A percentile compares a stretch with the other conserved stretches of the same genome.
phyloP scores from a whole-genome alignment of 2,888 invertebrate species.

The Brassicogethes aeneus region DNA sequence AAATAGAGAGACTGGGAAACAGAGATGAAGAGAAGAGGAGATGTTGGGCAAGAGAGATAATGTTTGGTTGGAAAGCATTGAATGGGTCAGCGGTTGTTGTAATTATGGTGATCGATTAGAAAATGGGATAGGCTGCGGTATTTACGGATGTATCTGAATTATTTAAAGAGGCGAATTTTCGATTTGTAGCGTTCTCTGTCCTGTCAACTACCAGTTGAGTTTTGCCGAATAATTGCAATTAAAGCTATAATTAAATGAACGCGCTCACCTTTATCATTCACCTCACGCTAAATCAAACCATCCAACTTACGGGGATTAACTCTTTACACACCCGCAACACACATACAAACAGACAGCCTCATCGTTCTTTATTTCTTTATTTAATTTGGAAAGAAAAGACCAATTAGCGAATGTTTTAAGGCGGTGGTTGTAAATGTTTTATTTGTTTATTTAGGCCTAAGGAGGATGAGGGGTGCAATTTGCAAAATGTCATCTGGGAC shows the following conservation, averaged over 20 bases:
- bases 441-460: no score
- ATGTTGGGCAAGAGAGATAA: neutral
- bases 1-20: neutral
- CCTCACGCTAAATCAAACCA: no score
- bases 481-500: no score
- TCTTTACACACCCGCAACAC: no score
- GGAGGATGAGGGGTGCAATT: no score
- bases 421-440: no score
- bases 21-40: neutral
- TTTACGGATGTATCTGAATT: constrained; percentile 4
- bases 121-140: neutral
- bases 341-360: no score
- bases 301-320: no score
- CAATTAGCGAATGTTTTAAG: no score
- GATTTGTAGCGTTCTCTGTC: neutral
- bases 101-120: neutral
- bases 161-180: constrained; percentile 5
- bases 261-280: no score
- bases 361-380: no score
- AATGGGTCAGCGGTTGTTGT: constrained; percentile 1
- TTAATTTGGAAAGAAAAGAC: no score
- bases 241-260: neutral
- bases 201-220: neutral
- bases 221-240: neutral
- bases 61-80: neutral